phyloP scores from a whole-genome alignment of 2,888 invertebrate species.

The Scaptomyza cyrtandrae region DNA sequence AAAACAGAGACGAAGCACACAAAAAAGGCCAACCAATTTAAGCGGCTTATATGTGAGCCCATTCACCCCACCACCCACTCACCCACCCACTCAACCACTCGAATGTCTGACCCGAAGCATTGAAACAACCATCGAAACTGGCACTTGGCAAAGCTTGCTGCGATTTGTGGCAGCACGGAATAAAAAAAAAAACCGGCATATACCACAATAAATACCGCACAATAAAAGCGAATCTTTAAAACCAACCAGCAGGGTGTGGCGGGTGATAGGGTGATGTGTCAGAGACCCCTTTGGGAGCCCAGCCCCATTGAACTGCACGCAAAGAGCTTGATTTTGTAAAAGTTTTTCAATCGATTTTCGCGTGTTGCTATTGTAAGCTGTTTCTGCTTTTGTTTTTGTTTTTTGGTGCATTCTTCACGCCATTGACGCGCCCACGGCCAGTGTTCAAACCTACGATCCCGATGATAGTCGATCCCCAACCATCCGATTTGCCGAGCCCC shows the following conservation, averaged over 20 bases:
- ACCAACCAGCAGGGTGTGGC: constrained; percentile 9
- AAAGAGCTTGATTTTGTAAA: constrained; percentile 59
- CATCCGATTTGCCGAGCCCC: background rate
- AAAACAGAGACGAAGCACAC: constrained; percentile 22
- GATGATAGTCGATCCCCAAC: constrained; percentile 5
- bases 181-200: constrained; percentile 19
- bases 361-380: constrained; percentile 40
- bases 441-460: constrained; percentile 17
- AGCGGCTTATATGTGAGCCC: constrained; percentile 56
- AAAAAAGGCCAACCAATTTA: constrained; percentile 62
- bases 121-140: constrained; percentile 32
- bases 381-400: constrained; percentile 20
- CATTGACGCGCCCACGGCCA: constrained; percentile 55
- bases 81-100: background rate
- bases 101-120: constrained; percentile 15
- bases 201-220: constrained; percentile 69
- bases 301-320: constrained; percentile 37
- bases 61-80: background rate
- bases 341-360: constrained; percentile 68
- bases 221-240: constrained; percentile 66
- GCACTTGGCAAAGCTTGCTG: constrained; percentile 41
- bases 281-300: constrained; percentile 10
- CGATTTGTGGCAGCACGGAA: constrained; percentile 40
- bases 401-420: constrained; percentile 62
- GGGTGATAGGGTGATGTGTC: background rate